Conservation (phyloP, 2,888 invertebrate genomes). For the Lasioglossum leucozonium region DNA sequence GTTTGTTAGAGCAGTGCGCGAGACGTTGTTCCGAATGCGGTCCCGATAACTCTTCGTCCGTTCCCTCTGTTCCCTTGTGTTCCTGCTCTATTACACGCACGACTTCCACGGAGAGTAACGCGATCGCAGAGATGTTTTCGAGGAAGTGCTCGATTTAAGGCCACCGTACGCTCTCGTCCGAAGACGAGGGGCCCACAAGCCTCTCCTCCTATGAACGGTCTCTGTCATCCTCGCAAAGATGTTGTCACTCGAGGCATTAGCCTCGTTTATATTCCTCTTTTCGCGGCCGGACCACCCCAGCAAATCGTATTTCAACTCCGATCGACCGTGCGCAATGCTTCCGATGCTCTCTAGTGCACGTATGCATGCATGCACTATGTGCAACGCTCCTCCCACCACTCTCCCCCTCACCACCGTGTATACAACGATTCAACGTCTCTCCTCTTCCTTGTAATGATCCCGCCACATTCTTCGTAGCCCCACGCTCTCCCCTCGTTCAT, state of each 20-base stretch:
- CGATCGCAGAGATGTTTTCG: constrained; percentile 70
- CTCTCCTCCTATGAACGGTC: constrained; percentile 66
- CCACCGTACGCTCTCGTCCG: constrained; percentile 57
- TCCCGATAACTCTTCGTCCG: constrained; percentile 51
- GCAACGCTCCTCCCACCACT: background rate
- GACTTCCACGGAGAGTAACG: constrained; percentile 57
- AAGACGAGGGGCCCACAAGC: constrained; percentile 57
- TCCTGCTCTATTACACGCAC: constrained; percentile 53
- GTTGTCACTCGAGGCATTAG: constrained; percentile 78
- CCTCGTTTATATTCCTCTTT: constrained; percentile 68
- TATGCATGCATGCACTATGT: background rate
- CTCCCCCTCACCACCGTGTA: background rate
- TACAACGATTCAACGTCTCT: constrained; percentile 35
- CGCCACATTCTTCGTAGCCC: constrained; percentile 2
- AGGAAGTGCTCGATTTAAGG: constrained; percentile 66
- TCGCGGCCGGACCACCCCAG: constrained; percentile 62
- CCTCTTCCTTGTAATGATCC: constrained; percentile 34
- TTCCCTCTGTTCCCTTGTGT: background rate
- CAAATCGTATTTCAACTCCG: constrained; percentile 65
- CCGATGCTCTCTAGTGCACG: background rate
- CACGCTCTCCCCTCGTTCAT: constrained; percentile 33
- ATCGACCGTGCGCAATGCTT: constrained; percentile 38
- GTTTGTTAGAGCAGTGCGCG: constrained; percentile 51
- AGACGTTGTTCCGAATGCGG: constrained; percentile 44
- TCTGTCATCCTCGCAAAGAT: constrained; percentile 74